Conservation (phyloP, 2,888 invertebrate genomes). For the Hofmannophila pseudospretella region DNA sequence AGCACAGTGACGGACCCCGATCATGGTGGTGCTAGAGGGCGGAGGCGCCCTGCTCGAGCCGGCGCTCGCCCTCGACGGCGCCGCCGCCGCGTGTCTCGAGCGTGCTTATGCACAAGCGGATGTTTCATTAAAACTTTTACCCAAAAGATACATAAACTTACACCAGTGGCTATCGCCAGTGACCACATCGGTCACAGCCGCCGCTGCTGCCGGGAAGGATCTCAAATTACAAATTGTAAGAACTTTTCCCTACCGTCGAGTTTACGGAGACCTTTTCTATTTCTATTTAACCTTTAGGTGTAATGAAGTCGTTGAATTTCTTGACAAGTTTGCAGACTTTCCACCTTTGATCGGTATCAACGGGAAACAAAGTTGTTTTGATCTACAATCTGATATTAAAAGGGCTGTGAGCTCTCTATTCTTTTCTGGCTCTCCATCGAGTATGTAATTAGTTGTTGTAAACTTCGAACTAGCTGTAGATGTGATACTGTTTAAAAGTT, state of each 20-base stretch:
- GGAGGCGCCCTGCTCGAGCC: constrained; percentile 71
- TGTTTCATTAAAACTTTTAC: constrained; percentile 92
- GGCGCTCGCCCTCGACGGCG: constrained; percentile 85
- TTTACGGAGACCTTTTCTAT: too few relatives aligned
- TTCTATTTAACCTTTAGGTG: too few relatives aligned
- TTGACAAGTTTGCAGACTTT: too few relatives aligned
- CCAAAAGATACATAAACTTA: constrained; percentile 92
- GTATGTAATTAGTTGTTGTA: neutral
- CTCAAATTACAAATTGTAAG: constrained; percentile 87
- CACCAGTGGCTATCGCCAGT: constrained; percentile 94
- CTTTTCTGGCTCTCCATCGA: too few relatives aligned
- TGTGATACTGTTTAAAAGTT: neutral
- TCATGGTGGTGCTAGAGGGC: constrained; percentile 74
- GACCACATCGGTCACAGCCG: constrained; percentile 73
- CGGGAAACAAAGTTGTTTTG: too few relatives aligned
- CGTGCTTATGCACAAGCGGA: constrained; percentile 88
- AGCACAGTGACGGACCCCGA: constrained; percentile 33
- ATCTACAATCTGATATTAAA: too few relatives aligned
- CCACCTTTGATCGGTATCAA: too few relatives aligned
- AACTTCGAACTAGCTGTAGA: neutral
- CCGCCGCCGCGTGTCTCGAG: constrained; percentile 84
- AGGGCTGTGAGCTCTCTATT: too few relatives aligned
- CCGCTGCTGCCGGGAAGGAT: constrained; percentile 83
- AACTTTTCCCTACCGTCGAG: constrained; percentile 13
- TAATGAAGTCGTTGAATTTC: too few relatives aligned